Conservation (phyloP, 2,888 invertebrate species). For the Blastobasis lacticolella region DNA sequence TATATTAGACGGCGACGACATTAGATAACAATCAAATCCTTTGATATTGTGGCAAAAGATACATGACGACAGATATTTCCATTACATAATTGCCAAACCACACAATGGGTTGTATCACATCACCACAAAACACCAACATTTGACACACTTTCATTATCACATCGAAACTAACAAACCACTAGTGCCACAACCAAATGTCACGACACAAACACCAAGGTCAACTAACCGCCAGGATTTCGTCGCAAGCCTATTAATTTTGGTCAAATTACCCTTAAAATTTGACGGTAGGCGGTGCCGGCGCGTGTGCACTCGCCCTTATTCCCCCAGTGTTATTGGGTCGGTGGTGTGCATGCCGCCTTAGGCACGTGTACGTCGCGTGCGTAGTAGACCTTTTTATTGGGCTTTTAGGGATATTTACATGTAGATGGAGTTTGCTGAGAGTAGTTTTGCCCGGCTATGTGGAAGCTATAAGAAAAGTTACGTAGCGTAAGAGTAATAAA, state of each 20-base stretch:
- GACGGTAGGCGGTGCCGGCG: not conserved
- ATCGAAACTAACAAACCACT: too few species aligned
- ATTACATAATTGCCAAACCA: not conserved
- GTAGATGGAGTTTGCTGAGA: conserved; percentile 2
- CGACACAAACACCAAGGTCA: conserved; percentile 7
- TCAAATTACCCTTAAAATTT: conserved; percentile 34
- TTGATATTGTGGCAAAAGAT: not conserved
- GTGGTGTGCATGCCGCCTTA: conserved; percentile 26
- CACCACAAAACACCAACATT: not conserved
- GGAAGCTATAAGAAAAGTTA: too few species aligned
- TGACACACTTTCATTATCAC: too few species aligned
- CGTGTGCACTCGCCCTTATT: conserved; percentile 32
- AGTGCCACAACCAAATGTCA: not conserved
- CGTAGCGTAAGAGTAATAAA: too few species aligned
- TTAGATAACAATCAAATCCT: not conserved
- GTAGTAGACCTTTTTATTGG: conserved; percentile 40
- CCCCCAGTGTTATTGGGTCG: conserved; percentile 25
- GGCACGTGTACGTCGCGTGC: conserved; percentile 55
- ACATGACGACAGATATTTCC: not conserved
- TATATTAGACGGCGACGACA: not conserved
- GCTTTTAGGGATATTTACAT: conserved; percentile 35
- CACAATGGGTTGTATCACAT: not conserved
- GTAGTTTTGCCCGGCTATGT: not conserved
- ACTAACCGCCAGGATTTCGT: conserved; percentile 15
- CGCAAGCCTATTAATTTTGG: conserved; percentile 26